phyloP scores from a whole-genome alignment of 2,797 vertebrate genomes.

The Heteromormyrus szaboi region DNA sequence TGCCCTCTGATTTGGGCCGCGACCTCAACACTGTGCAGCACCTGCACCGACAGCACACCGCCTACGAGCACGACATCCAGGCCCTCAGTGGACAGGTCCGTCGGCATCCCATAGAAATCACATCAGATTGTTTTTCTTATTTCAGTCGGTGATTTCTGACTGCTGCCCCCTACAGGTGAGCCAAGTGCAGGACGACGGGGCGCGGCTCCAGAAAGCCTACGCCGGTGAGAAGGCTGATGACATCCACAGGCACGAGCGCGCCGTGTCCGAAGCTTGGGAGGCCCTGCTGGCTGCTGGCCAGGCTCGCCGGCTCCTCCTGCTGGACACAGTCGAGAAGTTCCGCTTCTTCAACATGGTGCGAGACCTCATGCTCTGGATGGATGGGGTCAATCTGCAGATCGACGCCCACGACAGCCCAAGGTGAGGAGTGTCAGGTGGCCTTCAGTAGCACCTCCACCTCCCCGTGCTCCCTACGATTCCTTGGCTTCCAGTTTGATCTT shows the following conservation, averaged over 20 bases:
- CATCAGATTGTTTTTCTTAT: neutral
- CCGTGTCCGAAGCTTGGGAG: constrained; percentile 81
- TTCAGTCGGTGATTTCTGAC: neutral
- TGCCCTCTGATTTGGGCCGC: constrained; percentile 78
- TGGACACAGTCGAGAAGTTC: constrained; percentile 86
- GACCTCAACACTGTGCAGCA: constrained; percentile 88
- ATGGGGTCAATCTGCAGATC: constrained; percentile 84
- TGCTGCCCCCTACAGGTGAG: constrained; percentile 62
- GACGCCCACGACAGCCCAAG: constrained; percentile 75
- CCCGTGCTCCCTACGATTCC: neutral
- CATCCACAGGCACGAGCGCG: constrained; percentile 76
- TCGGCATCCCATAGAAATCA: neutral
- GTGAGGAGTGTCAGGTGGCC: constrained; percentile 45
- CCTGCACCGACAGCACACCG: constrained; percentile 79
- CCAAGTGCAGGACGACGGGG: constrained; percentile 84
- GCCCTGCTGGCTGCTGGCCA: constrained; percentile 76
- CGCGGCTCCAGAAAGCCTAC: constrained; percentile 80
- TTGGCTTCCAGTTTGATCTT: neutral
- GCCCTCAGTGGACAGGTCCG: constrained; percentile 79
- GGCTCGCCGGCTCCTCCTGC: constrained; percentile 69
- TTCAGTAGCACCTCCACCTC: neutral
- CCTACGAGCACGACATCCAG: constrained; percentile 87
- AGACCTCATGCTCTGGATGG: constrained; percentile 90
- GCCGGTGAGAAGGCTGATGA: constrained; percentile 87
- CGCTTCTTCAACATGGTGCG: constrained; percentile 86